Evolutionary conservation across 2,888 invertebrate species (phyloP).

Genomic region (Leptopilina syphax): DNA sequence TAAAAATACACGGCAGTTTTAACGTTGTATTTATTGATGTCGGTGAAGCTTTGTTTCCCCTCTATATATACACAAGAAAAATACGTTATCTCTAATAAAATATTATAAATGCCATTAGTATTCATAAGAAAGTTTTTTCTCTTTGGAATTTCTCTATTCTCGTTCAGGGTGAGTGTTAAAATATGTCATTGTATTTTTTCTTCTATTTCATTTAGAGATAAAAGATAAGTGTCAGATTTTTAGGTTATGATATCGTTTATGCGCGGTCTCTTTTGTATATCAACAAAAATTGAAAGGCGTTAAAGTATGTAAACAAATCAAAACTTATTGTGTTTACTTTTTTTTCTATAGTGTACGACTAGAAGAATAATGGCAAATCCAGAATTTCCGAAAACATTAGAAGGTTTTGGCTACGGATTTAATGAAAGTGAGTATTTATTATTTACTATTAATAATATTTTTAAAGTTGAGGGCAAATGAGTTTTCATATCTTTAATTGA

Average conservation of each 20-base stretch:
- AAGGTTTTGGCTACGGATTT: conserved; percentile 80
- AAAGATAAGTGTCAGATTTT: neutral
- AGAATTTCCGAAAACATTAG: conserved; percentile 74
- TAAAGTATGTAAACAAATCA: neutral
- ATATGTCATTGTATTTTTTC: neutral
- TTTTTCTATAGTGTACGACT: conserved; percentile 42
- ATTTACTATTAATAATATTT: neutral
- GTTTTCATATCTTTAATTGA: too few species aligned
- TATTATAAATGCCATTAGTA: conserved; percentile 3
- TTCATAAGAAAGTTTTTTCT: neutral
- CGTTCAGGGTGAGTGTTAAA: neutral
- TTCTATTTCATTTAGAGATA: neutral
- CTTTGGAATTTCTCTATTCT: neutral
- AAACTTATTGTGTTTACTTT: neutral
- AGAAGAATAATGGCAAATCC: conserved; percentile 56
- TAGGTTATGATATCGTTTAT: conserved; percentile 29
- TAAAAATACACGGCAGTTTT: too few species aligned
- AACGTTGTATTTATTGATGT: too few species aligned
- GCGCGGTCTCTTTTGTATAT: neutral
- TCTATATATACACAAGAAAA: neutral
- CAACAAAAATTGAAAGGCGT: neutral
- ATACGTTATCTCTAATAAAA: neutral
- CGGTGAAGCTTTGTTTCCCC: neutral
- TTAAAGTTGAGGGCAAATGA: neutral
- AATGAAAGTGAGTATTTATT: conserved; percentile 76